Conservation (phyloP, 2,797 vertebrate species). For the Spondyliosoma cantharus region DNA sequence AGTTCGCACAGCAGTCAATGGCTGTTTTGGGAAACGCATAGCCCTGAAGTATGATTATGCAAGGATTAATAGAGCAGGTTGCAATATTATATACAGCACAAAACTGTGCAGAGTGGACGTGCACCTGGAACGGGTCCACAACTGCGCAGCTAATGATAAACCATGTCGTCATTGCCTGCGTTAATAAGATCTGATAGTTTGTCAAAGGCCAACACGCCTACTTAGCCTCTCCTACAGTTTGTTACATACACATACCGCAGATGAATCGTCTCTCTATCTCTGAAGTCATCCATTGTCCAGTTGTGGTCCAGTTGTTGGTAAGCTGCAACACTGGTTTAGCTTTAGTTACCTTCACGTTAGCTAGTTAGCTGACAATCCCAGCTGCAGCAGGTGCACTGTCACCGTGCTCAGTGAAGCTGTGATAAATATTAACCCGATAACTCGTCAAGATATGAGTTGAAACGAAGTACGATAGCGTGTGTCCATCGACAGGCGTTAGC, state of each 20-base stretch:
- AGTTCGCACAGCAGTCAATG: not conserved
- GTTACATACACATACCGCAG: not conserved
- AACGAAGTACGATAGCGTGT: slow-evolving; percentile 9
- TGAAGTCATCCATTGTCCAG: slow-evolving; percentile 40
- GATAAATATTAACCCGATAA: slow-evolving; percentile 2
- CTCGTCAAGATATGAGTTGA: not conserved
- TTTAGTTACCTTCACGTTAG: slow-evolving; percentile 59
- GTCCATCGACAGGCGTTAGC: slow-evolving; percentile 12
- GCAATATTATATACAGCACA: slow-evolving; percentile 8
- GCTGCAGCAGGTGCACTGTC: slow-evolving; percentile 77
- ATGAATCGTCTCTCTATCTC: not conserved
- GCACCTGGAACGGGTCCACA: slow-evolving; percentile 57
- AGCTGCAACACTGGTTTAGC: slow-evolving; percentile 63
- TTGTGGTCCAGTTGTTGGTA: slow-evolving; percentile 55
- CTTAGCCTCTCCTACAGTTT: not conserved
- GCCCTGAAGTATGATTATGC: not conserved
- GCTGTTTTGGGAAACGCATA: not conserved
- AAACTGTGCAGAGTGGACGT: slow-evolving; percentile 40
- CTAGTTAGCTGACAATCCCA: slow-evolving; percentile 65
- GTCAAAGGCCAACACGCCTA: slow-evolving; percentile 22
- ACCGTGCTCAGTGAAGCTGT: slow-evolving; percentile 17
- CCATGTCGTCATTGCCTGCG: slow-evolving; percentile 75
- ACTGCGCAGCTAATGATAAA: slow-evolving; percentile 76
- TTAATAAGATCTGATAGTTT: slow-evolving; percentile 47
- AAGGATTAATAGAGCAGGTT: not conserved